A percentile compares a stretch with the other conserved stretches of the same genome.
phyloP scores from a whole-genome alignment of 1,140 invertebrate genomes.

The Chymomyza costata region DNA sequence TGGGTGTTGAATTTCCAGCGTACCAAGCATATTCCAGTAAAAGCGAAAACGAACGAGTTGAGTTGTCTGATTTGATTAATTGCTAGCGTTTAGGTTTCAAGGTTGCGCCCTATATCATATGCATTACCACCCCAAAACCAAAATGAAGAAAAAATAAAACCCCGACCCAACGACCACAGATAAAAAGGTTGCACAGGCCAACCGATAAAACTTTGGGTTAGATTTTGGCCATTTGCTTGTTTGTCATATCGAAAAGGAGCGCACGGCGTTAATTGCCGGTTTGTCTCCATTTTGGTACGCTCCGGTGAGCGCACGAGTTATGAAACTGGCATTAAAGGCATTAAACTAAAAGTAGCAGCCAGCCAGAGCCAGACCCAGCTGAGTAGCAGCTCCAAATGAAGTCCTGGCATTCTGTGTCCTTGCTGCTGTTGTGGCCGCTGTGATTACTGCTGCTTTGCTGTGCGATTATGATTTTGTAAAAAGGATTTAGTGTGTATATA shows the following conservation, averaged over 20 bases:
- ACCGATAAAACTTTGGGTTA: no score
- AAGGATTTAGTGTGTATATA: no score
- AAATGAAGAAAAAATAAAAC: no score
- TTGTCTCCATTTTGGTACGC: conserved; percentile 41
- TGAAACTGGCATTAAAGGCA: conserved; percentile 63
- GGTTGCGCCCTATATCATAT: conserved; percentile 17
- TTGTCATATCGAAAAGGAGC: no score
- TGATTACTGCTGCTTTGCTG: conserved; percentile 53
- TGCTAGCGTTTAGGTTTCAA: conserved; percentile 30
- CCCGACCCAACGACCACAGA: no score
- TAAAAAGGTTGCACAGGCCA: no score
- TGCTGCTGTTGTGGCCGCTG: conserved; percentile 41
- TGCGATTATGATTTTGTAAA: conserved; percentile 69
- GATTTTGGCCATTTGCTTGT: no score
- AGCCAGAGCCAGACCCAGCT: conserved; percentile 23
- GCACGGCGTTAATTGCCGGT: conserved; percentile 64
- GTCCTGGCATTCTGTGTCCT: no score
- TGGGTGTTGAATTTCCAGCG: conserved; percentile 29
- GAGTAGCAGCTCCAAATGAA: conserved; percentile 19
- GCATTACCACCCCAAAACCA: no score
- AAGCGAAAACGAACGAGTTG: conserved; percentile 46
- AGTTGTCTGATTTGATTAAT: conserved; percentile 51
- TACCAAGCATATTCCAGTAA: no score
- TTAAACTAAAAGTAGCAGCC: conserved; percentile 40
- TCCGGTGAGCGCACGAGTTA: conserved; percentile 65